Conservation (phyloP, 2,797 vertebrate species). For the Lagorchestes hirsutus region DNA sequence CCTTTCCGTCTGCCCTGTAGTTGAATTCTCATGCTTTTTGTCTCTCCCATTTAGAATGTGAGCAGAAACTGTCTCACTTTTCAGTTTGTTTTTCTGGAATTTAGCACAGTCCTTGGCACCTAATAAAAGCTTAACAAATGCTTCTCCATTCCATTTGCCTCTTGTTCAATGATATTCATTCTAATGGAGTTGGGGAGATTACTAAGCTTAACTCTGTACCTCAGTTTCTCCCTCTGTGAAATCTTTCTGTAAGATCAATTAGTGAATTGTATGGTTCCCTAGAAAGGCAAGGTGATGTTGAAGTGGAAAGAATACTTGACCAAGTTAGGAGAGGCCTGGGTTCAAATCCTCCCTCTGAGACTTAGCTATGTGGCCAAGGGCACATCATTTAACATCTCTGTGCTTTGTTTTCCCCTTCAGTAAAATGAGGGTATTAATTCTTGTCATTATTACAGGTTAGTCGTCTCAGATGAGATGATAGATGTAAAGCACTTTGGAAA, state of each 20-base stretch:
- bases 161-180: conserved; percentile 11
- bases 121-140: not conserved
- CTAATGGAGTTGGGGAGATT: not conserved
- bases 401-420: not conserved
- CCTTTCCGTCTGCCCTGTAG: not conserved
- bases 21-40: not conserved
- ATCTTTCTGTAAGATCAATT: not conserved
- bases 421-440: not conserved
- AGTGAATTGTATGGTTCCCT: not conserved
- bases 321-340: conserved; percentile 31
- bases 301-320: conserved; percentile 58
- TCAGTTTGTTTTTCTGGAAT: not conserved
- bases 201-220: not conserved
- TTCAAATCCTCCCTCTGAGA: conserved; percentile 8
- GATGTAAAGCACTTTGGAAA: not conserved
- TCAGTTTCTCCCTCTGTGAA: conserved; percentile 52
- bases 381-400: not conserved
- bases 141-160: not conserved
- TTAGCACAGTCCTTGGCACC: not conserved
- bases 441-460: not conserved
- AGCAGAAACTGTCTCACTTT: not conserved
- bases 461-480: not conserved
- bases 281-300: not conserved
- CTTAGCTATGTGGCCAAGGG: not conserved
- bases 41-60: not conserved